phyloP scores from a whole-genome alignment of 2,888 invertebrate genomes.

The Drosophila rellima region DNA sequence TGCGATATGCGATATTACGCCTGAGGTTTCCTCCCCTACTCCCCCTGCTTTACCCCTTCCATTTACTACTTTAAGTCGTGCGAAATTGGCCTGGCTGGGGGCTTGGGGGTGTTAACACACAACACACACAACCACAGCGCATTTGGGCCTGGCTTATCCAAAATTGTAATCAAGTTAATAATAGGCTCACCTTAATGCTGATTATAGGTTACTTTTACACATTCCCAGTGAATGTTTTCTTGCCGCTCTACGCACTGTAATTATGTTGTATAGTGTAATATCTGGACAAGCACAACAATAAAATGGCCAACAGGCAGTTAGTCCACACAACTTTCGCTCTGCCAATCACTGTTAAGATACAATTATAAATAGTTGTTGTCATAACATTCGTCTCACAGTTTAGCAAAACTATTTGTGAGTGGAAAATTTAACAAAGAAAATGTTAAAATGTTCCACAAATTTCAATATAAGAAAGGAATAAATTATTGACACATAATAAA shows the following conservation, averaged over 20 bases:
- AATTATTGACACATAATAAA: no score
- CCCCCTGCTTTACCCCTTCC: neutral
- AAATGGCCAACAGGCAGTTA: slow-evolving; percentile 10
- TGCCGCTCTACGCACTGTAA: slow-evolving; percentile 65
- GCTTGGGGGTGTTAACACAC: slow-evolving; percentile 65
- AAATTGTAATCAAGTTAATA: slow-evolving; percentile 78
- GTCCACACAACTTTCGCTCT: slow-evolving; percentile 55
- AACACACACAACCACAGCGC: slow-evolving; percentile 48
- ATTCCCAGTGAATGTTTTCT: slow-evolving; percentile 56
- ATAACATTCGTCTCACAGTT: slow-evolving; percentile 9
- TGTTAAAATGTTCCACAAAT: neutral
- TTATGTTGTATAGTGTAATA: slow-evolving; percentile 44
- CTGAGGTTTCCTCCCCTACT: slow-evolving; percentile 12
- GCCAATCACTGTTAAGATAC: slow-evolving; percentile 1
- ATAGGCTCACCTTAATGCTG: slow-evolving; percentile 68
- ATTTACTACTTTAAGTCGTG: slow-evolving; percentile 56
- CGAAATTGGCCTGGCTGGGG: slow-evolving; percentile 45
- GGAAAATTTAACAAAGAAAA: neutral
- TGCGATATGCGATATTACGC: slow-evolving; percentile 11
- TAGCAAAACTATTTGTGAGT: slow-evolving; percentile 2
- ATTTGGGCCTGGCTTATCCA: slow-evolving; percentile 67
- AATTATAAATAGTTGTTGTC: slow-evolving; percentile 1
- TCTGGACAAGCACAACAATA: slow-evolving; percentile 4
- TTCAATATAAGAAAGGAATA: neutral
- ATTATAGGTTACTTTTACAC: slow-evolving; percentile 62